phyloP scores from a whole-genome alignment of 2,113 vertebrate genomes.

The Hippopotamus amphibius region DNA sequence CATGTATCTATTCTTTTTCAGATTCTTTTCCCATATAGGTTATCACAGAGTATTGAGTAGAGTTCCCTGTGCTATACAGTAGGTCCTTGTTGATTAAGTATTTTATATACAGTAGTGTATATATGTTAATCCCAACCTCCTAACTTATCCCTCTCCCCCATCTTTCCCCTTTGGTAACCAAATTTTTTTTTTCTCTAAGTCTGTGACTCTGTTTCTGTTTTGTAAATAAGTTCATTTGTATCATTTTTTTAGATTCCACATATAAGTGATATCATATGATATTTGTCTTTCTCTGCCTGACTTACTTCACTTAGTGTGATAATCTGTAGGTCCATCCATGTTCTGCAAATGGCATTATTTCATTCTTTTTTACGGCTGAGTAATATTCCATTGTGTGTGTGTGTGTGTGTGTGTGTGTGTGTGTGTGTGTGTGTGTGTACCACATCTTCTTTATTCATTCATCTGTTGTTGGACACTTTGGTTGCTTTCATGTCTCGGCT shows the following conservation, averaged over 20 bases:
- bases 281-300: neutral
- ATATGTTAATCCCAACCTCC: neutral
- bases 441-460: neutral
- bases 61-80: neutral
- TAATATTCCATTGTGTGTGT: neutral
- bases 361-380: neutral
- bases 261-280: neutral
- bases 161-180: neutral
- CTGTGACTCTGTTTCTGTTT: neutral
- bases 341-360: neutral
- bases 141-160: neutral
- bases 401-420: too few species aligned
- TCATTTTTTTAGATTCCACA: neutral
- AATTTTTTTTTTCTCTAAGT: neutral
- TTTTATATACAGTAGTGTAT: neutral
- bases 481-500: neutral
- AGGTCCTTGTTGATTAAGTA: neutral
- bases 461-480: neutral
- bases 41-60: neutral
- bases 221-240: neutral
- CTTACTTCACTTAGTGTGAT: neutral
- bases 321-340: neutral
- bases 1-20: neutral
- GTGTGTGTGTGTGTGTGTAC: too few species aligned
- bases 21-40: neutral